Evolutionary conservation across 2,888 invertebrate genomes (phyloP).

Genomic region (Harpagoxenus sublaevis): DNA sequence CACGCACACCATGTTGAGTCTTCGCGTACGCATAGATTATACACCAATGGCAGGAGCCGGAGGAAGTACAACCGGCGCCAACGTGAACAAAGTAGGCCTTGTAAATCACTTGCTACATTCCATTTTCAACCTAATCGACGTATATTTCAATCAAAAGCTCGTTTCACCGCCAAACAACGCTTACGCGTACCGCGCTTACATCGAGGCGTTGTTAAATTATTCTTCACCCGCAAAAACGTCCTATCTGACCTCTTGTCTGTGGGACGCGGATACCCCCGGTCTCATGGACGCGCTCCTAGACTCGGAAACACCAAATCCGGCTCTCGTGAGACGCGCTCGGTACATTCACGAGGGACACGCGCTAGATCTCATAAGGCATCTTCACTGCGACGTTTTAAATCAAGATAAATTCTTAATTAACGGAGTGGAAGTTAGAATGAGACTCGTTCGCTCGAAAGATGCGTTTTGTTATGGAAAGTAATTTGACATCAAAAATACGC

Average conservation of each 20-base stretch:
- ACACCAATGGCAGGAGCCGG: no score
- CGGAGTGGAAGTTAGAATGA: not conserved
- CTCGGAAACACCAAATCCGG: no score
- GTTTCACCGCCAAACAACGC: not conserved
- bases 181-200: slow-evolving; percentile 16
- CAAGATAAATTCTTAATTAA: slow-evolving; percentile 9
- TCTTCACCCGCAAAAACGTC: not conserved
- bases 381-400: slow-evolving; percentile 23
- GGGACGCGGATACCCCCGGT: not conserved
- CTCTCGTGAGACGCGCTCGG: no score
- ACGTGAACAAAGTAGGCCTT: not conserved
- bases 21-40: not conserved
- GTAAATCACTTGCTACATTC: slow-evolving; percentile 11
- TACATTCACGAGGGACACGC: no score
- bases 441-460: not conserved
- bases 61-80: no score
- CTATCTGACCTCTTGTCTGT: not conserved
- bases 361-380: not conserved
- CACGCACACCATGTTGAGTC: not conserved
- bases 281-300: no score
- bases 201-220: slow-evolving; percentile 16
- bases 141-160: slow-evolving; percentile 29
- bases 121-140: slow-evolving; percentile 15
- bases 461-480: not conserved
- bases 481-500: not conserved